Percentiles rank a stretch among this genome's conserved stretches.
Evolutionary conservation across 1,140 invertebrate species (phyloP).

Genomic region (Palaemon carinicauda): DNA sequence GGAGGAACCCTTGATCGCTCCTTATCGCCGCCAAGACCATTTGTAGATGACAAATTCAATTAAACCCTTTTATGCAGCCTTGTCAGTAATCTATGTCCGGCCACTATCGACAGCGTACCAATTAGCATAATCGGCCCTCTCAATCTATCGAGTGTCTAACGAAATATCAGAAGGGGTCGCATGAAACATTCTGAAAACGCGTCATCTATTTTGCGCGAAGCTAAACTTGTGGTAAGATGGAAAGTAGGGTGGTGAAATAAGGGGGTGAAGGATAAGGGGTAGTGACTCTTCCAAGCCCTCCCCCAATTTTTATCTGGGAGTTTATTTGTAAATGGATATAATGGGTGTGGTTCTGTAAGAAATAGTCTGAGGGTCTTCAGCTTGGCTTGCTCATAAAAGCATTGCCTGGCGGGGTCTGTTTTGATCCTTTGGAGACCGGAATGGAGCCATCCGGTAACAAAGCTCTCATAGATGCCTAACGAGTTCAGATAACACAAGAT

Average conservation of each 20-base stretch:
- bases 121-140: conserved; percentile 47
- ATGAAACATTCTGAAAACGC: conserved; percentile 38
- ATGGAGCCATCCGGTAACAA: conserved; percentile 24
- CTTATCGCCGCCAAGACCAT: conserved; percentile 47
- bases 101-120: conserved; percentile 47
- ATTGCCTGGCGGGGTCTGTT: background rate
- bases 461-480: conserved; percentile 41
- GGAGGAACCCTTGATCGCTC: background rate
- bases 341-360: too few species aligned
- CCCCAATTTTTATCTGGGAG: too few species aligned
- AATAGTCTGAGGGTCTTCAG: too few species aligned
- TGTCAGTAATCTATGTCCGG: conserved; percentile 45
- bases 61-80: conserved; percentile 39
- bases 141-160: conserved; percentile 48
- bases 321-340: too few species aligned
- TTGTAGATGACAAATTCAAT: conserved; percentile 57
- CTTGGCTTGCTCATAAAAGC: too few species aligned
- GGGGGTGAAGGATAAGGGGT: background rate
- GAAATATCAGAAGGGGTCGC: conserved; percentile 19
- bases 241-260: too few species aligned
- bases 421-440: conserved; percentile 38
- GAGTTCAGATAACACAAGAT: conserved; percentile 40
- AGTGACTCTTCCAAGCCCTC: too few species aligned
- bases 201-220: background rate
- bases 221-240: too few species aligned